Evolutionary conservation across 1,140 invertebrate species (phyloP).

Genomic region (Danaus plexippus): DNA sequence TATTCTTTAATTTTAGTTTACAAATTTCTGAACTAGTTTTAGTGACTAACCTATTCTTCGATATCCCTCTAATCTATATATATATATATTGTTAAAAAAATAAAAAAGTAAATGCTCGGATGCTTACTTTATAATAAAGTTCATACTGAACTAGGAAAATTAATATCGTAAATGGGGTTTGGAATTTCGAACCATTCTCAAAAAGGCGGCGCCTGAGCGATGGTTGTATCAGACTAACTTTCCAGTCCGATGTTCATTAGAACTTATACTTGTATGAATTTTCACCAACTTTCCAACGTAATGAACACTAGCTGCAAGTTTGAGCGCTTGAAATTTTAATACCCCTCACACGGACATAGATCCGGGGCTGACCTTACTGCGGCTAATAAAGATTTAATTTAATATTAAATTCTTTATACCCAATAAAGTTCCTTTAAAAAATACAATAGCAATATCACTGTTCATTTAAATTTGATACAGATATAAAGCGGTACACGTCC

Average conservation of each 20-base stretch:
- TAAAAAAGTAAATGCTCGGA: no score
- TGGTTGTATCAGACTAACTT: slow-evolving; percentile 45
- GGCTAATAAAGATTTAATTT: no score
- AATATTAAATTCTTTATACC: no score
- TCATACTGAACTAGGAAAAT: slow-evolving; percentile 18
- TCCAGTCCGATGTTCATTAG: slow-evolving; percentile 62
- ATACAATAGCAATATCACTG: no score
- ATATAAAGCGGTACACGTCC: no score
- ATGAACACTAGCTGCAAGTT: slow-evolving; percentile 68
- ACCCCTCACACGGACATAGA: slow-evolving; percentile 35
- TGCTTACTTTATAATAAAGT: neutral
- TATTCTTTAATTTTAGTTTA: no score
- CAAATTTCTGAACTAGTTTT: no score
- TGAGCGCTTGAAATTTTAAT: slow-evolving; percentile 67
- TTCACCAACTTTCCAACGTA: slow-evolving; percentile 64
- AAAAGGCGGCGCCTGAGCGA: slow-evolving; percentile 43
- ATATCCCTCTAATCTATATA: no score
- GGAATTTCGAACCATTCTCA: slow-evolving; percentile 30
- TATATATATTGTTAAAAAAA: no score
- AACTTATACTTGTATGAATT: slow-evolving; percentile 69
- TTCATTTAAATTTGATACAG: no score
- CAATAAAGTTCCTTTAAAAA: no score
- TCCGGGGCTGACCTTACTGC: neutral
- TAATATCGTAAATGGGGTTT: neutral
- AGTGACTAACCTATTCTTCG: no score